These are phyloP conservation scores for Agonopterix alstromeriana DNA, from an alignment of 2,888 invertebrate genomes.

Conservation along the genomic window DNA sequence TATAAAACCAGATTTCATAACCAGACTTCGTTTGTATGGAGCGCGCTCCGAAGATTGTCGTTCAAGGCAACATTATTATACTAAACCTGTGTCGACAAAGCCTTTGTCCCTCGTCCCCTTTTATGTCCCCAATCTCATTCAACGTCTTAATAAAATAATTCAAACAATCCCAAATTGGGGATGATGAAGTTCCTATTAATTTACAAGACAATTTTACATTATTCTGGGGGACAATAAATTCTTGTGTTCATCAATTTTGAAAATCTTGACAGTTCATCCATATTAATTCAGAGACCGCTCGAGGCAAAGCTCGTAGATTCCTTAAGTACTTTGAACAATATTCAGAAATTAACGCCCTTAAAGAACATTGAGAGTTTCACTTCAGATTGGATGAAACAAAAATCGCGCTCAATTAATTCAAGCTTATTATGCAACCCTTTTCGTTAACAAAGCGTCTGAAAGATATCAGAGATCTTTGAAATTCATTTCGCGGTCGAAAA, in stretches of 20 bases:
- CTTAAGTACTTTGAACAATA: neutral
- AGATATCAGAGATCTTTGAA: neutral
- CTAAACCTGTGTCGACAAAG: too few species aligned
- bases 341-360: too few species aligned
- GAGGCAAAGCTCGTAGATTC: neutral
- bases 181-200: slow-evolving; percentile 3
- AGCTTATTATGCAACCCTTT: too few species aligned
- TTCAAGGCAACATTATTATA: too few species aligned
- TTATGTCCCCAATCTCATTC: neutral
- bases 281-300: neutral
- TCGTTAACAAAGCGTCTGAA: too few species aligned
- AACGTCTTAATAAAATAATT: slow-evolving; percentile 1
- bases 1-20: too few species aligned
- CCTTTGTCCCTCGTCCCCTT: neutral
- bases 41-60: too few species aligned
- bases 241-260: neutral
- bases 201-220: slow-evolving; percentile 5
- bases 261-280: slow-evolving; percentile 2
- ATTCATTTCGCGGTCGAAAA: too few species aligned
- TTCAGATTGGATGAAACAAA: too few species aligned
- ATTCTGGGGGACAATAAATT: neutral
- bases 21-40: too few species aligned
- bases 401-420: too few species aligned
- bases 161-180: slow-evolving; percentile 1
- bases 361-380: too few species aligned